Evolutionary conservation across 2,113 vertebrate species (phyloP), one percentile per base, ranked within the genome.

Genomic region (Dipodomys ordii): DNA sequence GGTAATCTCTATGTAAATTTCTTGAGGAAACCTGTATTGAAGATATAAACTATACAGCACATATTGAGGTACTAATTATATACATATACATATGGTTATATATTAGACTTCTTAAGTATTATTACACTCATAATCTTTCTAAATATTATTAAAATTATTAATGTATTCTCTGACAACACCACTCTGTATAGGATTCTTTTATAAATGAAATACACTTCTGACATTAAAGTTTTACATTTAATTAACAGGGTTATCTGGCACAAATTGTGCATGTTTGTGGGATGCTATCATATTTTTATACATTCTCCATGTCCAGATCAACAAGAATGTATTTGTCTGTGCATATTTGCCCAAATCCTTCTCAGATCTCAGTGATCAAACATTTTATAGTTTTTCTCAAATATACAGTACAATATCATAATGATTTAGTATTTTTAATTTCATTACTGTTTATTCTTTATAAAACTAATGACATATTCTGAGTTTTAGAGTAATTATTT

Each of bases 131-230:
- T 57, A 0, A 73, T 81, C 8, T 65, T 95, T 84, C 5, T 23
- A 90, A 90, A 68, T 80, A 2, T 68, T 64, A 67, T 46, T 81
- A 93, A 65, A 90, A 73, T 67, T 44, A 76, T 11, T 72, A 84
- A 73, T 32, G 12, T 20, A 88, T 49, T 77, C 71, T 25, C 2
- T 87, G 23, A 57, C 22, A 67, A 46, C 32, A 49, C 0, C 2
- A 73, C 44, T 72, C 2, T 44, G 28, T 57, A n/a, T 0, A 60
- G 3, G 0, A 0, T 87, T 67, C 3, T 46, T 46, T 76, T 18
- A 57, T 32, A 30, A 84, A 3, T 20, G 69, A 60, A 81, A 46
- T 83, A 67, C 67, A 19, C 30, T 65, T 89, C 7, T 49, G 12
- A 60, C 19, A 7, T n/a, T 81, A 2, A 68, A 53, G 25, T 53